phyloP scores from a whole-genome alignment of 2,797 vertebrate genomes.

The Loris lydekkerianus region DNA sequence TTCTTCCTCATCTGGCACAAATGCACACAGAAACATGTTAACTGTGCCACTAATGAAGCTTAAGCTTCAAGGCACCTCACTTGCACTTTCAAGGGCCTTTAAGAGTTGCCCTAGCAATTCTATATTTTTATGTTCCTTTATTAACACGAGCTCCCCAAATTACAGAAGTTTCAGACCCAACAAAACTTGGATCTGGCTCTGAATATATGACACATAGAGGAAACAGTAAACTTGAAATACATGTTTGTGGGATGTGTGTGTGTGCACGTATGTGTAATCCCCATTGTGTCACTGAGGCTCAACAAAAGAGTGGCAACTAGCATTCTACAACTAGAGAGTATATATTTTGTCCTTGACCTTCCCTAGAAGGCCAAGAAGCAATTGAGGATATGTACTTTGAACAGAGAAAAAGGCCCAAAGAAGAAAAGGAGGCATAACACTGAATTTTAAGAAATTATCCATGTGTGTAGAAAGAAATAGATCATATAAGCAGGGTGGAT shows the following conservation, averaged over 20 bases:
- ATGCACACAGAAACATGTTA: neutral
- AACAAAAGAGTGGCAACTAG: slow-evolving; percentile 10
- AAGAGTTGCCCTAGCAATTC: neutral
- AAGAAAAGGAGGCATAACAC: neutral
- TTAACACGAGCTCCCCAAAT: neutral
- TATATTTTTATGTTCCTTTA: slow-evolving; percentile 21
- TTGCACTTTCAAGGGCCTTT: neutral
- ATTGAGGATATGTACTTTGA: neutral
- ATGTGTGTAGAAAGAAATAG: slow-evolving; percentile 26
- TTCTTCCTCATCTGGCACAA: neutral
- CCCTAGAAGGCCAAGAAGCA: too few relatives aligned
- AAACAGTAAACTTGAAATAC: slow-evolving; percentile 20
- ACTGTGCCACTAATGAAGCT: neutral
- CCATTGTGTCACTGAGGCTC: neutral
- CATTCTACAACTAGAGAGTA: neutral
- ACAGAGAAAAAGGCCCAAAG: neutral
- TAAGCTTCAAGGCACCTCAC: slow-evolving; percentile 3
- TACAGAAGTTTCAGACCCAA: slow-evolving; percentile 54
- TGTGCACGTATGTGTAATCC: neutral
- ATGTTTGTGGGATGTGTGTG: neutral
- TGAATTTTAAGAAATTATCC: slow-evolving; percentile 38
- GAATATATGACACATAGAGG: slow-evolving; percentile 11
- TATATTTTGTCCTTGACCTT: neutral
- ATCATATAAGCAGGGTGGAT: neutral
- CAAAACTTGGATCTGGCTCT: slow-evolving; percentile 2